A percentile compares a stretch with the other conserved stretches of the same genome.
Evolutionary conservation across 2,113 vertebrate genomes (phyloP).

Genomic region (Chunga burmeisteri): DNA sequence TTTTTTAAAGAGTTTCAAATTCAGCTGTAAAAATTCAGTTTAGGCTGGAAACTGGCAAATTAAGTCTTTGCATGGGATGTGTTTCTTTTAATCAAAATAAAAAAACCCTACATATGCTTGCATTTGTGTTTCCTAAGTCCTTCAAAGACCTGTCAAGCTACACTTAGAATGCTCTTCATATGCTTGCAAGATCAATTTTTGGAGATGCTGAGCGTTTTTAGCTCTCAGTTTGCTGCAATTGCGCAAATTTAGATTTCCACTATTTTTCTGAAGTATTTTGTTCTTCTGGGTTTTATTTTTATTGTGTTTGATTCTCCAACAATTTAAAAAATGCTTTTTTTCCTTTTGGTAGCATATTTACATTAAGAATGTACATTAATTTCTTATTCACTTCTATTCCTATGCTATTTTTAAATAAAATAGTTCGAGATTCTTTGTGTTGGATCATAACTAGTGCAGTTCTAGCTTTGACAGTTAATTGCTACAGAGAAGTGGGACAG

Average conservation of each 20-base stretch:
- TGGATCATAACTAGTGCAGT: neutral
- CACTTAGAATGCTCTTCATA: neutral
- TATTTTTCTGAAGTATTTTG: neutral
- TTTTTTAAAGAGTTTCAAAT: conserved; percentile 50
- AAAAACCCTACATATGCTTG: neutral
- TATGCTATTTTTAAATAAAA: neutral
- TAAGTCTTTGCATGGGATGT: neutral
- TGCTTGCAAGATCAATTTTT: neutral
- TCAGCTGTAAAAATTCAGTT: conserved; percentile 32
- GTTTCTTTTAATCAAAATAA: conserved; percentile 30
- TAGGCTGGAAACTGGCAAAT: conserved; percentile 26
- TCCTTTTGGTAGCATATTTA: neutral
- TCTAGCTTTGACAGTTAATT: neutral
- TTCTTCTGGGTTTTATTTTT: neutral
- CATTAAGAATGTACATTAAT: neutral
- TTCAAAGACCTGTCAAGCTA: neutral
- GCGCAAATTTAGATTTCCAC: neutral
- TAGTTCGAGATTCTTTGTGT: neutral
- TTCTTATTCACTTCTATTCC: neutral
- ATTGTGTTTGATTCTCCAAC: neutral
- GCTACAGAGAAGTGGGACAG: neutral
- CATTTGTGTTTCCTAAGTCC: neutral
- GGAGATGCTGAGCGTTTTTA: neutral
- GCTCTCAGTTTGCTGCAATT: neutral
- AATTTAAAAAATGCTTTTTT: neutral